Percentiles rank a stretch among this genome's conserved stretches.
Conservation (phyloP, 2,797 vertebrate species). For the Hylomyscus alleni region DNA sequence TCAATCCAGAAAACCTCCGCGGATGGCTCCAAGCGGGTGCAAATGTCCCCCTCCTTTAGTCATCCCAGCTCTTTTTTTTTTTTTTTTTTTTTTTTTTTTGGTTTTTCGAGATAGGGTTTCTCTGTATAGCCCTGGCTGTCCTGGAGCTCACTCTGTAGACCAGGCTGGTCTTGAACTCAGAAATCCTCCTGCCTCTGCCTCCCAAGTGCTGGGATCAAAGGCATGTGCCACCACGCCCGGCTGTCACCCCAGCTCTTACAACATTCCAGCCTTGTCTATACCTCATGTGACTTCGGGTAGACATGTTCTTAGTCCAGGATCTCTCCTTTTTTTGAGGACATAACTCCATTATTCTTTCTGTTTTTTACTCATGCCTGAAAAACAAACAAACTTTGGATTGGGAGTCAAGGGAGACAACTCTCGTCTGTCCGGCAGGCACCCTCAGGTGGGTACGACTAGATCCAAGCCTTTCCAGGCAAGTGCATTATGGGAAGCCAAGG, state of each 20-base stretch:
- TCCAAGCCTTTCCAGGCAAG: neutral
- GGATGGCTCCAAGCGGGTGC: neutral
- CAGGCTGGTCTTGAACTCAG: no score
- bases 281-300: neutral
- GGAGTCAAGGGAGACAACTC: neutral
- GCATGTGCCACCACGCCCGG: no score
- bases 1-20: neutral
- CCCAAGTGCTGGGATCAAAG: no score
- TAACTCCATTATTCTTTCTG: neutral
- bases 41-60: neutral
- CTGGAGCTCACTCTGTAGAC: no score
- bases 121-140: no score
- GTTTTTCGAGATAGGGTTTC: no score
- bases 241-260: no score
- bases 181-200: no score
- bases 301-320: neutral
- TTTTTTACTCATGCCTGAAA: neutral
- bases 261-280: neutral
- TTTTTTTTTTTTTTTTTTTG: no score
- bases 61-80: no score
- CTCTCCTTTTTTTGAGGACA: neutral
- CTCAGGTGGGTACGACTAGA: rapidly evolving
- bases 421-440: no score
- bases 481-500: neutral
- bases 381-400: neutral